Percentiles rank a stretch among this genome's conserved stretches.
Conservation (phyloP, 2,888 invertebrate genomes). For the Agriotes lineatus region DNA sequence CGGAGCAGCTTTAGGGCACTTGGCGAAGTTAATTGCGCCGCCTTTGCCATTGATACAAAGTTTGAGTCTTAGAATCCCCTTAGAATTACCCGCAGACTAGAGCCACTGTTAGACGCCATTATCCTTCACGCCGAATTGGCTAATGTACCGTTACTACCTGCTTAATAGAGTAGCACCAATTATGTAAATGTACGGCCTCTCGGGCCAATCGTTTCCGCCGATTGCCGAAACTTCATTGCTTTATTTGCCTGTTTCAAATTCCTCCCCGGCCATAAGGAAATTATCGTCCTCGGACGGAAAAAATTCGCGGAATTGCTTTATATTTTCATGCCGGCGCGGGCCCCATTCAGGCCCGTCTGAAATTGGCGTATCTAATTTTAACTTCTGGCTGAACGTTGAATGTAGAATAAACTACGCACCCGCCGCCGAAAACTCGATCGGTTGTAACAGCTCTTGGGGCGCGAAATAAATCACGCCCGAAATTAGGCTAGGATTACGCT, state of each 20-base stretch:
- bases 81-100: slow-evolving; percentile 41
- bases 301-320: background rate
- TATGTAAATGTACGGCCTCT: slow-evolving; percentile 29
- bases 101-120: slow-evolving; percentile 37
- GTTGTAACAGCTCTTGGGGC: too few relatives aligned
- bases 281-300: background rate
- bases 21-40: slow-evolving; percentile 53
- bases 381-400: slow-evolving; percentile 8
- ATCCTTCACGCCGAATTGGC: slow-evolving; percentile 37
- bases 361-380: slow-evolving; percentile 20
- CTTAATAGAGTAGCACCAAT: slow-evolving; percentile 37
- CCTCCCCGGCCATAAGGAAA: too few relatives aligned
- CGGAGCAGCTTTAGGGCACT: slow-evolving; percentile 50
- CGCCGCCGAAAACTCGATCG: background rate
- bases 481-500: too few relatives aligned
- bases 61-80: slow-evolving; percentile 47
- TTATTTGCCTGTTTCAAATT: too few relatives aligned
- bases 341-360: background rate
- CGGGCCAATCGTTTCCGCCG: slow-evolving; percentile 7
- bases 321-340: background rate
- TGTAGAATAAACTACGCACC: background rate
- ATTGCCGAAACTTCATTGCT: too few relatives aligned
- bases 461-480: too few relatives aligned
- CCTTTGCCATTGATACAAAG: slow-evolving; percentile 53
- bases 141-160: slow-evolving; percentile 42